Conservation (phyloP, 2,113 vertebrate species). For the Crotalus tigris region DNA sequence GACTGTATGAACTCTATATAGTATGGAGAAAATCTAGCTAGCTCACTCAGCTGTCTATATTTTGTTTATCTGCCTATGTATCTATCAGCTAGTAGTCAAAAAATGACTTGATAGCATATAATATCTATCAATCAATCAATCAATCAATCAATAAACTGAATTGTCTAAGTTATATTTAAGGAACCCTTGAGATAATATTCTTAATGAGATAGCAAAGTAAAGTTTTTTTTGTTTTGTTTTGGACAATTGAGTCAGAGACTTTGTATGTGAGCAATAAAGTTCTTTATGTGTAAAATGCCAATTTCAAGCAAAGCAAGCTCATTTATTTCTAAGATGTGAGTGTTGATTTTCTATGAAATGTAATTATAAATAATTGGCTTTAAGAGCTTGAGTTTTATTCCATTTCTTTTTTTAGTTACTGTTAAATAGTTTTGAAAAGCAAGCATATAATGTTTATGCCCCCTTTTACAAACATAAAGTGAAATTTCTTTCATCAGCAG, state of each 20-base stretch:
- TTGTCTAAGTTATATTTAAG: neutral
- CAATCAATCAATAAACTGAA: neutral
- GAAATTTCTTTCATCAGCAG: neutral
- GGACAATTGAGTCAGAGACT: neutral
- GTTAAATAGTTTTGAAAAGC: slow-evolving; percentile 2
- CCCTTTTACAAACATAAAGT: neutral
- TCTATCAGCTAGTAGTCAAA: neutral
- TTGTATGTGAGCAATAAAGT: neutral
- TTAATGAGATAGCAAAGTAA: neutral
- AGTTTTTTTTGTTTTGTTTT: too few species aligned
- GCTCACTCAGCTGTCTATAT: neutral
- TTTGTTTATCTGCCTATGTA: neutral
- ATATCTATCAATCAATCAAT: neutral
- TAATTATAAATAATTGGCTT: neutral
- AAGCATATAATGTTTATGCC: neutral
- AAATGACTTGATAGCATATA: neutral
- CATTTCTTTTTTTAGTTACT: neutral
- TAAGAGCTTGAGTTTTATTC: neutral
- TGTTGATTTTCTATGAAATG: slow-evolving; percentile 10
- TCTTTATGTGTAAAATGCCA: neutral
- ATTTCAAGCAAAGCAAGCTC: neutral
- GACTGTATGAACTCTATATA: too few species aligned
- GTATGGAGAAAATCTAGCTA: neutral
- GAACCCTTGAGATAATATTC: neutral
- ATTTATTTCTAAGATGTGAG: neutral